Evolutionary conservation across 2,113 vertebrate species (phyloP), one percentile per base, ranked within the genome.

Genomic region (Gorsachius goisagi): DNA sequence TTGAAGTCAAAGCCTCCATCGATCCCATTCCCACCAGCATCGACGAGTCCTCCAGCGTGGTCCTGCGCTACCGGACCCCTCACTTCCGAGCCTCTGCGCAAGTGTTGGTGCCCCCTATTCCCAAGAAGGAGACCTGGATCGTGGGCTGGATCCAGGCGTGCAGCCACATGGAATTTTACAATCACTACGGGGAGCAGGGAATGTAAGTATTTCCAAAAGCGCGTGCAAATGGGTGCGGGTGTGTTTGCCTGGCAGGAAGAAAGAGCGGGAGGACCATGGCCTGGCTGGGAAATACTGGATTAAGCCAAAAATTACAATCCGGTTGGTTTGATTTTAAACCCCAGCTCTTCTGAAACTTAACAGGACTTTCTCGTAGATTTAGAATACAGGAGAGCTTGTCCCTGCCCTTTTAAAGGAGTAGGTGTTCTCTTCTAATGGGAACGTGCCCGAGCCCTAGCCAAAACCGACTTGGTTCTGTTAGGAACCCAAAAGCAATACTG

Each of bases 101-200:
- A n/a, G 98, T 99, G 39, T 79, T 99, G 94, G 98, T 99, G 97
- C 99, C 99, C 4, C 99, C 99, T 15, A 97, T 99, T 32, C 97
- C 99, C 97, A 98, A 97, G 66, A 99, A 99, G 87, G 99, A 99
- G 98, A 99, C 99, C 27, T 99, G 99, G 99, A 98, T 99, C 15
- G 98, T 99, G 55, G 99, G 99, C 84, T 99, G 99, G 99, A 99
- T 99, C 63, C 99, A 99, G 97, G 99, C 99, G 0, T 99, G 99
- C 95, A 99, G 99, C 97, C 99, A 99, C 98, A 99, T 99, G 99
- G 99, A 99, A 97, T 99, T 99, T 96, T 99, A 99, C 98, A 99
- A 99, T 93, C 98, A 98, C 64, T 99, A 99, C 6, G 99, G 99
- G 72, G 98, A 98, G 26, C 99, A 99, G 97, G 99, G 99, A 95